Conservation (phyloP, 53 echinoderm and acorn worm species). For the Arbacia lixula region DNA sequence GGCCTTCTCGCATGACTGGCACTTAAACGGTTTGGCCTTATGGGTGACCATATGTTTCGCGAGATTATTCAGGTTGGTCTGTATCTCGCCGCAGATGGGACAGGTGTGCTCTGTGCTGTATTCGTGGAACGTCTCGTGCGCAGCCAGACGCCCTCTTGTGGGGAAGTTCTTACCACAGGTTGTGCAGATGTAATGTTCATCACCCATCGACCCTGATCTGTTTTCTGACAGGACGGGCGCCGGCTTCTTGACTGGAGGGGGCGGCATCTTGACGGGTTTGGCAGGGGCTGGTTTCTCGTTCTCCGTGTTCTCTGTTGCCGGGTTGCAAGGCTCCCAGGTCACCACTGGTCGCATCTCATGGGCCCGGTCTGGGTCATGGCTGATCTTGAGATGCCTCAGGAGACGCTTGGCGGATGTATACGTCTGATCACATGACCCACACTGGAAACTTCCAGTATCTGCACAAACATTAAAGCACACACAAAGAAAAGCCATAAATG, state of each 20-base stretch:
- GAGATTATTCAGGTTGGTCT: conserved; percentile 9
- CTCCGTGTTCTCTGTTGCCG: neutral
- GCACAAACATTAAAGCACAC: too few relatives aligned
- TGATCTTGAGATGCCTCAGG: conserved; percentile 30
- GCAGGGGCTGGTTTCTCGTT: conserved; percentile 1
- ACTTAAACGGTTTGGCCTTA: conserved; percentile 40
- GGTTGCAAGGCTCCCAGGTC: conserved; percentile 35
- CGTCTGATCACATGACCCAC: conserved; percentile 4
- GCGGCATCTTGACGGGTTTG: neutral
- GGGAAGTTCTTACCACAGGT: conserved; percentile 55
- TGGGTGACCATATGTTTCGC: conserved; percentile 47
- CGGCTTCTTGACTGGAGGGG: neutral
- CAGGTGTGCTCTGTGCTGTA: conserved; percentile 34
- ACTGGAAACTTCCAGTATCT: conserved; percentile 20
- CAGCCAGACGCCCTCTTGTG: conserved; percentile 36
- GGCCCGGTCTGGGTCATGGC: conserved; percentile 36
- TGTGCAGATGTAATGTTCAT: conserved; percentile 36
- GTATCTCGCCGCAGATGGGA: conserved; percentile 3
- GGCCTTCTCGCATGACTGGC: conserved; percentile 24
- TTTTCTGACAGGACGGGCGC: neutral
- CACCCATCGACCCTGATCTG: neutral
- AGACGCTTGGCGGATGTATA: conserved; percentile 26
- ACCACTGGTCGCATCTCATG: conserved; percentile 20
- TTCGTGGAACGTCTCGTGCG: conserved; percentile 48
- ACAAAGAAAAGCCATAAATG: too few relatives aligned